Conservation (phyloP, 2,113 vertebrate genomes). For the Xerus inauris region DNA sequence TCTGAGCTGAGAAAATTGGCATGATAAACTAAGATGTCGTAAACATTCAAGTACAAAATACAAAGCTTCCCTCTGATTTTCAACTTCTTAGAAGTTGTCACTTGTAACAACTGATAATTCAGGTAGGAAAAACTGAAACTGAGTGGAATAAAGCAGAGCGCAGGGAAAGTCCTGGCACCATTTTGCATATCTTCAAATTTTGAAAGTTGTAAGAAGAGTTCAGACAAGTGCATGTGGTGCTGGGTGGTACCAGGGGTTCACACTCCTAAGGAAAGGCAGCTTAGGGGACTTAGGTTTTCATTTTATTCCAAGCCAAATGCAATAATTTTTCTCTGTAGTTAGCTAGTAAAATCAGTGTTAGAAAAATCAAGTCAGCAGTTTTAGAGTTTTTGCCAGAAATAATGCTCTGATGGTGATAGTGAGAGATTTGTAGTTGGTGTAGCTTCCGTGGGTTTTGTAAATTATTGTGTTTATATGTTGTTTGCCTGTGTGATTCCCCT, state of each 20-base stretch:
- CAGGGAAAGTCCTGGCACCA: not conserved
- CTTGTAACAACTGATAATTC: conserved; percentile 2
- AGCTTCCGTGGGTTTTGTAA: not conserved
- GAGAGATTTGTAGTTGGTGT: not conserved
- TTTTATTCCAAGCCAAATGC: not conserved
- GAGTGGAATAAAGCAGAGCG: not conserved
- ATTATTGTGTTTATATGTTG: not conserved
- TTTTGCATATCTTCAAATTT: not conserved
- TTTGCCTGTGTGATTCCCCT: not conserved
- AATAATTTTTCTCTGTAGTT: not conserved
- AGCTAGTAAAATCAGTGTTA: conserved; percentile 5
- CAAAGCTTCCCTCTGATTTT: not conserved
- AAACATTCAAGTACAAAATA: not conserved
- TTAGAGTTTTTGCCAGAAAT: not conserved
- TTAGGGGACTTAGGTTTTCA: not conserved
- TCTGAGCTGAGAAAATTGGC: conserved; percentile 23
- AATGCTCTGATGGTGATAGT: not conserved
- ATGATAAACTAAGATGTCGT: not conserved
- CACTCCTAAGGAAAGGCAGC: not conserved
- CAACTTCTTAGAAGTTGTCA: not conserved
- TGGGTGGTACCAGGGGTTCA: not conserved
- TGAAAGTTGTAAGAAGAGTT: not conserved
- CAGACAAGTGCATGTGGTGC: not conserved
- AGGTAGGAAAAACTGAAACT: not conserved
- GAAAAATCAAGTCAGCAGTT: not conserved